phyloP scores from a whole-genome alignment of 1,140 invertebrate species.

The Drosophila pectinifera region DNA sequence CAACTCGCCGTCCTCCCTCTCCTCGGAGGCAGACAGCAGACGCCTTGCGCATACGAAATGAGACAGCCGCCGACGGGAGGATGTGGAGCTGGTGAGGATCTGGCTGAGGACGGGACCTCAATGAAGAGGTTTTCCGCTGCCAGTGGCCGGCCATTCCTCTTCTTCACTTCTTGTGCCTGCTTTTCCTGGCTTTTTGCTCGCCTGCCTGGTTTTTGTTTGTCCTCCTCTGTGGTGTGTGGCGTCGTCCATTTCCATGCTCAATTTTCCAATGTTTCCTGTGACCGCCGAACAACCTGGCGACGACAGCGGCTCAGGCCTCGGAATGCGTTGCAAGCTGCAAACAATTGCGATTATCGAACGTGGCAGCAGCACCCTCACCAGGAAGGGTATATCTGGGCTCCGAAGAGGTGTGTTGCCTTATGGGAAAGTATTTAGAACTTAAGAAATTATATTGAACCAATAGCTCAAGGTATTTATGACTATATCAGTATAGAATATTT shows the following conservation, averaged over 20 bases:
- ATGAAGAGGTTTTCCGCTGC: slow-evolving; percentile 82
- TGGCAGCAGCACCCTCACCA: slow-evolving; percentile 30
- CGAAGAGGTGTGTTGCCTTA: background rate
- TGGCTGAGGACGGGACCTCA: slow-evolving; percentile 48
- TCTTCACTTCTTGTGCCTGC: slow-evolving; percentile 30
- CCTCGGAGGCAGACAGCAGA: slow-evolving; percentile 37
- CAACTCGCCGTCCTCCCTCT: background rate
- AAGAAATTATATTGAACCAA: too few species aligned
- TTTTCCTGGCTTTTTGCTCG: slow-evolving; percentile 3
- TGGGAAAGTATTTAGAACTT: background rate
- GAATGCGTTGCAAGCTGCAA: slow-evolving; percentile 81
- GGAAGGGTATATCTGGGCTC: background rate
- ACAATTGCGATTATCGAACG: slow-evolving; percentile 82
- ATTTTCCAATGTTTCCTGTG: slow-evolving; percentile 82
- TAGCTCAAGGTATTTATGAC: too few species aligned
- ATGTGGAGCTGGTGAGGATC: slow-evolving; percentile 23
- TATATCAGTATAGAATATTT: too few species aligned
- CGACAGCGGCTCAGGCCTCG: slow-evolving; percentile 53
- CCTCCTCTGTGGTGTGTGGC: slow-evolving; percentile 37
- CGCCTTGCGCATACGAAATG: slow-evolving; percentile 78
- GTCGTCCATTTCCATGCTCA: slow-evolving; percentile 80
- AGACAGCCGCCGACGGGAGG: slow-evolving; percentile 58
- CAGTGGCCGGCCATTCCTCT: slow-evolving; percentile 67
- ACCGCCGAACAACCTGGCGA: slow-evolving; percentile 64
- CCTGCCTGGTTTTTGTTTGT: slow-evolving; percentile 12